These are phyloP conservation scores for Rhineura floridana DNA, from an alignment of 2,113 vertebrate species.

Conservation along the genomic window DNA sequence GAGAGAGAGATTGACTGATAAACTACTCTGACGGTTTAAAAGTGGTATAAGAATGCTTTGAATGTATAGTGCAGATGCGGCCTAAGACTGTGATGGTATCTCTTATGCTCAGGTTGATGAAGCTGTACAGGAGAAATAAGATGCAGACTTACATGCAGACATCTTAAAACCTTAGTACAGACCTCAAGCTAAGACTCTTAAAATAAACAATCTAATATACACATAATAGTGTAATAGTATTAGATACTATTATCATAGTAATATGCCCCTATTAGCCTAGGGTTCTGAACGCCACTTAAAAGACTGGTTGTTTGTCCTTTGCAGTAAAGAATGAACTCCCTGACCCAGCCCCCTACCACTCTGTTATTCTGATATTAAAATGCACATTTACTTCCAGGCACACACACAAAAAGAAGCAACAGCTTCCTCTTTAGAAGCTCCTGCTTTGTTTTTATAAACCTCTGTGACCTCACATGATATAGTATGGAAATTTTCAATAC, in stretches of 20 bases:
- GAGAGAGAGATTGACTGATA: no score
- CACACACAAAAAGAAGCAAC: neutral
- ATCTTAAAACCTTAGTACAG: neutral
- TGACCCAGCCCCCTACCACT: neutral
- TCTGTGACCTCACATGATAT: conserved; percentile 12
- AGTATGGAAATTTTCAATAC: conserved; percentile 8
- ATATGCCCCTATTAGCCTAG: neutral
- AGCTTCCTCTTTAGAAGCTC: conserved; percentile 31
- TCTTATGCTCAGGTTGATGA: neutral
- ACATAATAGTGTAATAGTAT: neutral
- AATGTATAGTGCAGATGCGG: no score
- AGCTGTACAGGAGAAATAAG: no score
- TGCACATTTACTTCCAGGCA: neutral
- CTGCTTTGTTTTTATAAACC: conserved; percentile 32
- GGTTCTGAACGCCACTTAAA: neutral
- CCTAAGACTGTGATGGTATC: neutral
- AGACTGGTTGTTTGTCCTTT: neutral
- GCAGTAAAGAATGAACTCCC: neutral
- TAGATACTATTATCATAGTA: neutral
- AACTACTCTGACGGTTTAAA: no score
- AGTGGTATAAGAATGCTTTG: no score
- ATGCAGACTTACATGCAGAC: neutral
- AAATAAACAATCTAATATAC: conserved; percentile 2
- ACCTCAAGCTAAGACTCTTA: neutral
- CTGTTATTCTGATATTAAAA: conserved; percentile 40